Base-by-base conservation (phyloP, 2,888 invertebrate genomes). In the Acronicta aceris region DNA sequence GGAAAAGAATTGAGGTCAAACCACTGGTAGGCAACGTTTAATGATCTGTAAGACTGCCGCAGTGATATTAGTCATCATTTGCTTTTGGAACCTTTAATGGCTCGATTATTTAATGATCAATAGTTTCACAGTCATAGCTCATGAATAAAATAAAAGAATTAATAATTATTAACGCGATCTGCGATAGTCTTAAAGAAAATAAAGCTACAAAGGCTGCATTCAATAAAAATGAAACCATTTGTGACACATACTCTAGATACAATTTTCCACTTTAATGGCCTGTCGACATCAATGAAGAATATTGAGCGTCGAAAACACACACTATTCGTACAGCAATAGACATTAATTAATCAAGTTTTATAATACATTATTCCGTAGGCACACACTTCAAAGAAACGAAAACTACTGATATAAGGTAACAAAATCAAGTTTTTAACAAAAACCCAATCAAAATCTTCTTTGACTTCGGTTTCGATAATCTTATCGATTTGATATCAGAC, bases 401-500 rank as follows among this genome's bases (percentile, higher is more conserved):
- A 47, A 43, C 43, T 50, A 38, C 30, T 40, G 43, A 43, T 48
- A 70, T 30, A n/a, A n/a, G n/a, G n/a, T n/a, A 51, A 41, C 15
- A 38, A 25, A 41, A 60, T 41, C n/a, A 48, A 59, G 54, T 69
- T n/a, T n/a, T n/a, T 53, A 57, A 46, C 27, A 43, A 16, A 41
- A 45, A 52, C 27, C 27, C 15, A 70, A 53, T 63, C 40, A 53
- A 70, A 57, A 70, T 41, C 36, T 49, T 69, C 51, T 50, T 53
- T 15, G 64, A 70, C 25, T 70, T 56, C 25, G 40, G 57, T 67
- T 71, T 52, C 45, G 30, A 30, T 67, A 71, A 82, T 83, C 78
- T 83, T 75, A 83, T 84, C 83, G 52, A 57, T 69, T 72, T 40
- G 64, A 71, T 78, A 82, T 74, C 75, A 41, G 65, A 69, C 47